Evolutionary conservation across 2,888 invertebrate genomes (phyloP), one percentile per base, ranked within the genome.

Genomic region (Sycophila texana): DNA sequence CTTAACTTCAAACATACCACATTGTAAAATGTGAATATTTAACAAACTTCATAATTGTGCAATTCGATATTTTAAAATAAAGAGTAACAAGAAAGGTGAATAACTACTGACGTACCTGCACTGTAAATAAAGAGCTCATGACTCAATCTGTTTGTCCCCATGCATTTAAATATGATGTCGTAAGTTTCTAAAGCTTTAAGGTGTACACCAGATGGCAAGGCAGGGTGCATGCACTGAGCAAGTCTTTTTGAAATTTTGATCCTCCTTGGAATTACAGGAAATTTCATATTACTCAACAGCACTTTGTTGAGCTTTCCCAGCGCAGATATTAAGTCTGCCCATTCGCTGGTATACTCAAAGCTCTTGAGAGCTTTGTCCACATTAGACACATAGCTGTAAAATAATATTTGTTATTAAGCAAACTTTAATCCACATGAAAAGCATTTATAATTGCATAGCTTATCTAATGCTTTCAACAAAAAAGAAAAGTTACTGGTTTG

Each of bases 301-400:
- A 96, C 97, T 93, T 97, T 97, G 90, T 96, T 96, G 53, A 98
- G 92, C 91, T 97, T 97, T 70, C 95, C 96, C 51, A 98, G 91
- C 5, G 97, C 97, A 74, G 96, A 95, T 86, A 98, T 98, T 72
- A 98, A 92, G 91, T 98, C 98, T 76, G 97, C 96, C 98, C 98
- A 98, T 93, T 98, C 97, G 85, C 96, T 96, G n/a, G 97, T 96
- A 88, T 95, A 96, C 87, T 98, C 98, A 91, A 98, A 98, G 90
- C 94, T 96, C 88, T 96, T 96, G 82, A 98, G 91, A 18, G 96
- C 96, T 90, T 96, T 97, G 89, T 98, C 97, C 74, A 98, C 94
- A 82, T 95, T 94, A 63, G 94, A 93, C 83, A 95, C 95, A 90
- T 95, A 94, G 82, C 92, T 92, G 82, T 13, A 82, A 74, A 71